A percentile compares a stretch with the other conserved stretches of the same genome.
phyloP scores from a whole-genome alignment of 2,797 vertebrate genomes.

The Falco berigora region DNA sequence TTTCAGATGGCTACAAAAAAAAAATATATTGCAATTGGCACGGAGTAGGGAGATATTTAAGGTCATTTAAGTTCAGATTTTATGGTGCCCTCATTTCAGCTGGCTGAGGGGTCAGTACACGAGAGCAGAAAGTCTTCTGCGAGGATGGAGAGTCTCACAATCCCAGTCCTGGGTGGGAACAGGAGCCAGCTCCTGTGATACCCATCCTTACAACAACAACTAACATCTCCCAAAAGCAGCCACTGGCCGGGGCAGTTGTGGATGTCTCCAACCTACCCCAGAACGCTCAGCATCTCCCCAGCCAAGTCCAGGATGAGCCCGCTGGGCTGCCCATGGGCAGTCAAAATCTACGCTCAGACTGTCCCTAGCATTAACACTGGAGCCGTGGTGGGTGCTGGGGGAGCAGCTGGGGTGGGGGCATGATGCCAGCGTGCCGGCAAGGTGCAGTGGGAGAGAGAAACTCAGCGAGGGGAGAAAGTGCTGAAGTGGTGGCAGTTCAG shows the following conservation, averaged over 20 bases:
- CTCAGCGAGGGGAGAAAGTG: neutral
- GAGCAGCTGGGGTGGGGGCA: neutral
- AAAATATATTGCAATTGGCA: neutral
- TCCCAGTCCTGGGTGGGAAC: neutral
- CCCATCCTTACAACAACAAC: neutral
- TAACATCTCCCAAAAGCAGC: neutral
- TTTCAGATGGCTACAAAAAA: accelerated
- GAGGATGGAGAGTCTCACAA: neutral
- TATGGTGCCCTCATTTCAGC: accelerated
- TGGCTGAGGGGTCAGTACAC: neutral
- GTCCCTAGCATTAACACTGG: neutral
- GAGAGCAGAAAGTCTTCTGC: neutral
- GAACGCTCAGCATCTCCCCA: neutral
- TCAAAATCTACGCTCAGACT: neutral
- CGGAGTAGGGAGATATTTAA: neutral
- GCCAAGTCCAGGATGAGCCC: neutral
- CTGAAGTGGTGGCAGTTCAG: neutral
- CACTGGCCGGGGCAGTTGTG: accelerated
- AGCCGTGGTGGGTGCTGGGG: accelerated
- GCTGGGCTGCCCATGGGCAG: neutral
- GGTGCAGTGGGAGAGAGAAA: neutral
- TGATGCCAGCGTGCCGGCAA: too few relatives aligned
- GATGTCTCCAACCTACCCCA: accelerated
- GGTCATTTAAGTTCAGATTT: neutral
- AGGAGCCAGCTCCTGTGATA: neutral